Percentiles rank a stretch among this genome's conserved stretches.
Evolutionary conservation across 2,113 vertebrate genomes (phyloP).

Genomic region (Myrmecobius fasciatus): DNA sequence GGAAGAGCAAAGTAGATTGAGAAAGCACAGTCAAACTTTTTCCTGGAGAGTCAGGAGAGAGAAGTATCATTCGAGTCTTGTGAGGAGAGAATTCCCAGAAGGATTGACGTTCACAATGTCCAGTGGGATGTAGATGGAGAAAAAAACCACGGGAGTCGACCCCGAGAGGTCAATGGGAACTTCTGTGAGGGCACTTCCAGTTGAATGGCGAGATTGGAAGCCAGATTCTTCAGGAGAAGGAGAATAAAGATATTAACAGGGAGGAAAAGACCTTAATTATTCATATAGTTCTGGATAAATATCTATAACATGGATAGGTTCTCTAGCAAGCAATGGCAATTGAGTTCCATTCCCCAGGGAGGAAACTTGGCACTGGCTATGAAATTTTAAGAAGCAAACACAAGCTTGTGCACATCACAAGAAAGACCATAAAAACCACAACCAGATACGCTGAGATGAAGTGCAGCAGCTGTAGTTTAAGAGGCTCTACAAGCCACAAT

Average conservation of each 20-base stretch:
- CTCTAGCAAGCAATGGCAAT: not conserved
- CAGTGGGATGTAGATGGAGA: not conserved
- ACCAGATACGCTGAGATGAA: not conserved
- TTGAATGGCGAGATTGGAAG: not conserved
- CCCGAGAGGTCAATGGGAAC: not conserved
- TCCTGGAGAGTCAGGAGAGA: not conserved
- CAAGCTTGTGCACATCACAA: not conserved
- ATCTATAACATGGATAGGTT: not conserved
- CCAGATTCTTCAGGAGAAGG: not conserved
- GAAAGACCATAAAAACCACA: not conserved
- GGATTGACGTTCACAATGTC: not conserved
- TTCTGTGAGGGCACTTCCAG: not conserved
- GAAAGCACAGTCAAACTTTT: not conserved
- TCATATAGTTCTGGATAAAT: not conserved
- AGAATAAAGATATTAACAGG: not conserved
- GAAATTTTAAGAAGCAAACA: not conserved
- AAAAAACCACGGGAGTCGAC: not conserved
- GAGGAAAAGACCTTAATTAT: not conserved
- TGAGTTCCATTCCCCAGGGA: not conserved
- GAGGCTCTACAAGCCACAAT: not conserved
- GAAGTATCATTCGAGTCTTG: not conserved
- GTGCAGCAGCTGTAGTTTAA: not conserved
- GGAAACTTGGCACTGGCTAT: not conserved
- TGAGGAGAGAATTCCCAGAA: not conserved
- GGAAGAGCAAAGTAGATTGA: not conserved